Evolutionary conservation across 2,888 invertebrate genomes (phyloP), one percentile per base, ranked within the genome.

Genomic region (Cheilosia vulpina): DNA sequence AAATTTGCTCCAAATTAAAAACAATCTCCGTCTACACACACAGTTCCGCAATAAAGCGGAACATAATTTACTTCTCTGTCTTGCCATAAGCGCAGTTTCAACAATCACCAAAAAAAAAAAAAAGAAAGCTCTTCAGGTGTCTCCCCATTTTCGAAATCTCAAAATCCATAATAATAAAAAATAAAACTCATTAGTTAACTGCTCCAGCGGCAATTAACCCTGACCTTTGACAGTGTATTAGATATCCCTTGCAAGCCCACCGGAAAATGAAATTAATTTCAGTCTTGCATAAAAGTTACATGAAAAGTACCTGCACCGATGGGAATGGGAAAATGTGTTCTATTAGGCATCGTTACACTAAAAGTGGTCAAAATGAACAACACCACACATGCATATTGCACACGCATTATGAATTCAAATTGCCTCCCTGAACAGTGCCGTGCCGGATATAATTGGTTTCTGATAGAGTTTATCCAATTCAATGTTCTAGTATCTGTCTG

Each of bases 291-390:
- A n/a, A 68, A 31, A 53, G 31, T 45, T 7, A 41, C 19, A 19
- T 19, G 9, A 4, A 31, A 45, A 15, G 27, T 60, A 68, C 52
- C 31, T 53, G 21, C 34, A 31, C 43, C 60, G 27, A 63, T 78
- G 77, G 77, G 77, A 78, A 78, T 78, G 71, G 53, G 24, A 78
- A 77, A 63, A 47, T 38, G 47, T 78, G 77, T 63, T 45, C 60
- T 68, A 60, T 58, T 43, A 60, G 19, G 21, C 66, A 75, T 24
- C 31, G 52, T n/a, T 38, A 24, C 45, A 31, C 58, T 27, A 17
- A 55, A 55, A 53, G 34, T 62, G 45, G 53, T 17, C 19, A 69
- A 69, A 62, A n/a, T n/a, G 60, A 62, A 69, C 52, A 21, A n/a
- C 57, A 57, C 55, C 73, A 57, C 4, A 31, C 47, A 71, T 69